Base-by-base conservation (phyloP, 2,113 vertebrate species). In the Nerophis ophidion region DNA sequence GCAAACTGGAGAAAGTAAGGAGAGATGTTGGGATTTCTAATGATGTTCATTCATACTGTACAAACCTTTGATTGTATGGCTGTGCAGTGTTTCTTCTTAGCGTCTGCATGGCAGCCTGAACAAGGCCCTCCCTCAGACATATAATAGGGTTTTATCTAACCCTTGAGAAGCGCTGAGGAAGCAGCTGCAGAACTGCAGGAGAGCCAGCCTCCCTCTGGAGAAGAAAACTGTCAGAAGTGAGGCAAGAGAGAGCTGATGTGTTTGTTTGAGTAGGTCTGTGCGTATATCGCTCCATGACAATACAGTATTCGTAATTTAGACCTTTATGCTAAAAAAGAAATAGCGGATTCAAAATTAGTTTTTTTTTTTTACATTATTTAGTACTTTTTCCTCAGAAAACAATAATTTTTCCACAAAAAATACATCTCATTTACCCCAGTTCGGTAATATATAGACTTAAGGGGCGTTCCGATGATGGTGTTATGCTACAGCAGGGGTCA, bases 131-230 rank as follows among this genome's bases (percentile, higher is more conserved):
- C 79, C 69, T 79, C 72, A 84, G 79, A 74, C 65, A 69, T 78
- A 84, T 81, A 86, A 88, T 82, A 72, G 72, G 79, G 68, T 83
- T 86, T 86, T 80, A 84, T 82, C 74, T 73, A 66, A 16, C 61
- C 73, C 72, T 86, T 87, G 79, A 87, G 79, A 84, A 66, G 56
- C 19, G 14, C 62, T 59, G 67, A 75, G 72, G 70, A 77, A 79
- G 74, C 79, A 79, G 80, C 76, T 82, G 77, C 83, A 80, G 73
- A 60, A 46, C 63, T 63, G 74, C 69, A 71, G 80, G 71, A 77
- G 68, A 48, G 54, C 64, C 70, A 56, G 12, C 46, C 48, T 65
- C 59, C 40, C 67, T 56, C 35, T 54, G 63, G 55, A 48, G 17
- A 63, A 17, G 60, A 70, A 70, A 61, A 26, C 42, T 40, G 36